These are phyloP conservation scores for Hipparchia semele DNA, from an alignment of 2,888 invertebrate species.

Conservation along the genomic window DNA sequence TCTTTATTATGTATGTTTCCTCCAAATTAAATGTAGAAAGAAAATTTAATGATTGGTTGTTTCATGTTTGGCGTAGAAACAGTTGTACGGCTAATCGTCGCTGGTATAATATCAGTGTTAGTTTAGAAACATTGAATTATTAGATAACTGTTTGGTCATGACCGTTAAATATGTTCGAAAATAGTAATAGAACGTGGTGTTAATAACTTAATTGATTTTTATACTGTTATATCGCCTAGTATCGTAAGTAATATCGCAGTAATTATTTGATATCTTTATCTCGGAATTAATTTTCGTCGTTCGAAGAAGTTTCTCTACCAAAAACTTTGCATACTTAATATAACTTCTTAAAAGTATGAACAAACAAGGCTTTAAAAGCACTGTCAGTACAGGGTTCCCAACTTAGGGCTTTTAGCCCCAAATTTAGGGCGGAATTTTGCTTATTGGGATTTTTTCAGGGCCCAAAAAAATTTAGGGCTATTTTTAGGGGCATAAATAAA, in stretches of 20 bases:
- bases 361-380: slow-evolving; percentile 5
- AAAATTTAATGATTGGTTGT: slow-evolving; percentile 46
- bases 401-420: no score
- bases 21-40: slow-evolving; percentile 45
- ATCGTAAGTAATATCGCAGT: not conserved
- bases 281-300: not conserved
- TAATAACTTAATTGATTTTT: not conserved
- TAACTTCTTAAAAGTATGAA: not conserved
- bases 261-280: not conserved
- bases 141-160: slow-evolving; percentile 34
- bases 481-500: no score
- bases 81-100: slow-evolving; percentile 41
- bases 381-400: no score
- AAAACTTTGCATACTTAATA: not conserved
- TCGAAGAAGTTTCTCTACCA: not conserved
- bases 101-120: slow-evolving; percentile 34
- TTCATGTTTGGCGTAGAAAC: slow-evolving; percentile 38
- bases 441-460: no score
- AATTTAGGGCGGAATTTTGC: no score
- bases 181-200: slow-evolving; percentile 12
- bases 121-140: slow-evolving; percentile 37
- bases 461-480: no score
- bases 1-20: slow-evolving; percentile 64
- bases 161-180: slow-evolving; percentile 26
- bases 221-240: not conserved